Evolutionary conservation across 2,888 invertebrate genomes (phyloP), one percentile per base, ranked within the genome.

Genomic region (Drosophila demipolita): DNA sequence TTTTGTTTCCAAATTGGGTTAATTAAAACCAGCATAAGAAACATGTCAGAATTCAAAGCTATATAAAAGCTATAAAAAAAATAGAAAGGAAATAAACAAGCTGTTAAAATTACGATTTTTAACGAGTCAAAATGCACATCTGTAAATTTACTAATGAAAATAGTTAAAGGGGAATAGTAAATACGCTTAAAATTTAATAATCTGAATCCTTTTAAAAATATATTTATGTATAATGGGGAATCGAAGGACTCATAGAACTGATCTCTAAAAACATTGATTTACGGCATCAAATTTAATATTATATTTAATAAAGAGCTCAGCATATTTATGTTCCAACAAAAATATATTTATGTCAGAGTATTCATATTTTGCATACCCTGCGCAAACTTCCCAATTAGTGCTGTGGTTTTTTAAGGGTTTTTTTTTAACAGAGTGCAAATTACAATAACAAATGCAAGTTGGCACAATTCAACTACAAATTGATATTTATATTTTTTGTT

Each of bases 401-500:
- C 29, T 29, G 40, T 11, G 6, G 36, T 15, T 36, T 42, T 42
- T 20, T 11, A 9, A 4, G 42, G 0, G 2, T 3, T 17, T 0
- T 36, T 36, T 32, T 55, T 55, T 32, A 26, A 12, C 12, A 36
- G 45, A 35, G 7, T 23, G 61, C 38, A 40, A 45, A 45, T 52
- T 53, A 36, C 12, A 23, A 53, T 53, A 53, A 6, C 12, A 33
- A n/a, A 52, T 33, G 60, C 50, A 55, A 23, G 12, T 32, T 50
- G 57, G 11, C 54, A 29, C 55, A 73, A 61, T 36, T 52, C 36
- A 35, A 12, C 15, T 32, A 40, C 8, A 48, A 73, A 73, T 73
- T 66, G 52, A 12, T 36, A 33, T 20, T 5, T 2, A 1, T 32
- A 15, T 36, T 64, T 38, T 64, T 62, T 29, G 5, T 29, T 29